These are phyloP conservation scores for Phataginus tricuspis DNA, from an alignment of 2,797 vertebrate species.

Conservation along the genomic window DNA sequence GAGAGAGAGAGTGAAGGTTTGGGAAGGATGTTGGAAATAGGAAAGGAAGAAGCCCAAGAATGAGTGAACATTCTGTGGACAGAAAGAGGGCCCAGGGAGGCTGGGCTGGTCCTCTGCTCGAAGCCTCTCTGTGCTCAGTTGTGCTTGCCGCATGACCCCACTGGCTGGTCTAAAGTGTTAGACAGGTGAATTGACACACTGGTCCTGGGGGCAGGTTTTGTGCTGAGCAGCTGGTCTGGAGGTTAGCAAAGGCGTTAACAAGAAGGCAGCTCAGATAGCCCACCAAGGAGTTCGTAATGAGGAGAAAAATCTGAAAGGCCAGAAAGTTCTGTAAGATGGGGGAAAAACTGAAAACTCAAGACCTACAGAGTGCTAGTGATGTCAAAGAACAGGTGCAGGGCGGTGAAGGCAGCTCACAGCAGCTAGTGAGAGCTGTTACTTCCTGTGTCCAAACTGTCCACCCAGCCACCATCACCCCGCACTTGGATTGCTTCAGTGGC, in stretches of 20 bases:
- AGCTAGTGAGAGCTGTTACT: background rate
- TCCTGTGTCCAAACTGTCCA: no score
- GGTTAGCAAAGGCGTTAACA: background rate
- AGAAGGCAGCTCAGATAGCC: background rate
- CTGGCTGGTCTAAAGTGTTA: background rate
- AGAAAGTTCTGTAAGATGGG: background rate
- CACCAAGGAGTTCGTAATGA: background rate
- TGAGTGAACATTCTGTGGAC: background rate
- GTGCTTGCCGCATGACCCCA: background rate
- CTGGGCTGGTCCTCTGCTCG: background rate
- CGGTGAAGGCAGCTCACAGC: background rate
- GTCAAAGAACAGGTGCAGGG: background rate
- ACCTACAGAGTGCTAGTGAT: background rate
- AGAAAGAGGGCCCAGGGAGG: background rate
- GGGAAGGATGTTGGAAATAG: no score
- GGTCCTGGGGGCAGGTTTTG: background rate
- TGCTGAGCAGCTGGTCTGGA: background rate
- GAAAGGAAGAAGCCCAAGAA: background rate
- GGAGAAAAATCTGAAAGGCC: background rate
- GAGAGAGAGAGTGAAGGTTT: no score
- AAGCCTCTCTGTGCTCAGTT: background rate
- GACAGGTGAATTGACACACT: background rate
- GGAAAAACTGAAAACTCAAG: background rate
- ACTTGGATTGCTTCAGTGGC: background rate
- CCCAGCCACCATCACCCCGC: background rate